A percentile compares a stretch with the other conserved stretches of the same genome.
These are phyloP conservation scores for Pterostichus madidus DNA, from an alignment of 2,888 invertebrate species.

Conservation along the genomic window DNA sequence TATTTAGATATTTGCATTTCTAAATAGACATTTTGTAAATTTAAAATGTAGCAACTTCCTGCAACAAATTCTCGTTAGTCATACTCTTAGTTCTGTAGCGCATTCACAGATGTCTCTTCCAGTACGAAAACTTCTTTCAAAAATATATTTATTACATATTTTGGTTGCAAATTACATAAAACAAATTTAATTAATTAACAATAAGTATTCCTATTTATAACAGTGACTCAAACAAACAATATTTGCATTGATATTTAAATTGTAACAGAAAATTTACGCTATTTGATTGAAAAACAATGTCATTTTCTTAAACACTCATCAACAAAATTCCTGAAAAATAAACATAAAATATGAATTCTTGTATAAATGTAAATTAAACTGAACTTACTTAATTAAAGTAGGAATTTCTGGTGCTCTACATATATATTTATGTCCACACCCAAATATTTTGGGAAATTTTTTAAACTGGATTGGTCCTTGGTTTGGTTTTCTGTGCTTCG, in stretches of 20 bases:
- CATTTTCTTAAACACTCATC: slow-evolving; percentile 32
- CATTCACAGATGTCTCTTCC: no score
- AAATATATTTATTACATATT: neutral
- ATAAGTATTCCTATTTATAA: neutral
- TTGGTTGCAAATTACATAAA: neutral
- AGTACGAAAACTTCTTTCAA: no score
- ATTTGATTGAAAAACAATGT: neutral
- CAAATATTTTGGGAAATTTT: slow-evolving; percentile 83
- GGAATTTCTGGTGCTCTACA: slow-evolving; percentile 87
- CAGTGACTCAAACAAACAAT: neutral
- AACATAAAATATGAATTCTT: slow-evolving; percentile 2
- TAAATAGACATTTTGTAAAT: no score
- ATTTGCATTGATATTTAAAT: neutral
- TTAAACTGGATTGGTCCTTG: slow-evolving; percentile 85
- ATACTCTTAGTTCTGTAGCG: no score
- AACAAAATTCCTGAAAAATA: slow-evolving; percentile 29
- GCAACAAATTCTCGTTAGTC: no score
- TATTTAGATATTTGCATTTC: no score
- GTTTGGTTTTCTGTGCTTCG: slow-evolving; percentile 79
- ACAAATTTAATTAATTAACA: no score
- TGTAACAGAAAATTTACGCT: no score
- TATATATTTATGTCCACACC: slow-evolving; percentile 92
- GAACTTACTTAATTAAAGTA: slow-evolving; percentile 82
- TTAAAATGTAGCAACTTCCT: no score
- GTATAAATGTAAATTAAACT: neutral